Percentiles rank a stretch among this genome's conserved stretches.
These are phyloP conservation scores for Cyanoliseus patagonus DNA, from an alignment of 2,113 vertebrate genomes.

Conservation along the genomic window DNA sequence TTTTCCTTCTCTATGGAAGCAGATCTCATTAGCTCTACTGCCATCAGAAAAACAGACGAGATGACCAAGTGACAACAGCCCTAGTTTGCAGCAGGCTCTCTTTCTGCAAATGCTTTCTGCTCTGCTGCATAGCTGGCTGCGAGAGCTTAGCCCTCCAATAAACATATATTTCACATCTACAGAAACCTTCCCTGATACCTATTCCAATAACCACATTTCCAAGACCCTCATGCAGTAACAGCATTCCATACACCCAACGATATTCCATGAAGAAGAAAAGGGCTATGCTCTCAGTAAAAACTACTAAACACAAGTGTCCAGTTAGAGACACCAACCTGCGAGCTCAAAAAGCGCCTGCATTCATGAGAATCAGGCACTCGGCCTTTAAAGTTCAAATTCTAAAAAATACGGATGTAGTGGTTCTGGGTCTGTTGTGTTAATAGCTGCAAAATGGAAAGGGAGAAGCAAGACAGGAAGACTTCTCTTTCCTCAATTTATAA, in stretches of 20 bases:
- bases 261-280: background rate
- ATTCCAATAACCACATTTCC: background rate
- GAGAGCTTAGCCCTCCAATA: background rate
- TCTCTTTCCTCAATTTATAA: background rate
- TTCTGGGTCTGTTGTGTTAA: background rate
- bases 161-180: background rate
- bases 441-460: background rate
- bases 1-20: background rate
- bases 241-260: background rate
- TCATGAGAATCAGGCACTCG: background rate
- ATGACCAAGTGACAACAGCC: background rate
- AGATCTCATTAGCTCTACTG: background rate
- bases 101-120: background rate
- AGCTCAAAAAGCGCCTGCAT: background rate
- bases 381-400: background rate
- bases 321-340: background rate
- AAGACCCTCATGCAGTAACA: background rate
- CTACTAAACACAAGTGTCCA: background rate
- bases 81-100: background rate
- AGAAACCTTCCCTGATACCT: background rate
- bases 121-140: background rate
- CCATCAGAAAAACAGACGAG: background rate
- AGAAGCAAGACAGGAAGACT: background rate
- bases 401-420: background rate
- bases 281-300: background rate